Evolutionary conservation across 2,888 invertebrate genomes (phyloP).

Genomic region (Nephrotoma appendiculata): DNA sequence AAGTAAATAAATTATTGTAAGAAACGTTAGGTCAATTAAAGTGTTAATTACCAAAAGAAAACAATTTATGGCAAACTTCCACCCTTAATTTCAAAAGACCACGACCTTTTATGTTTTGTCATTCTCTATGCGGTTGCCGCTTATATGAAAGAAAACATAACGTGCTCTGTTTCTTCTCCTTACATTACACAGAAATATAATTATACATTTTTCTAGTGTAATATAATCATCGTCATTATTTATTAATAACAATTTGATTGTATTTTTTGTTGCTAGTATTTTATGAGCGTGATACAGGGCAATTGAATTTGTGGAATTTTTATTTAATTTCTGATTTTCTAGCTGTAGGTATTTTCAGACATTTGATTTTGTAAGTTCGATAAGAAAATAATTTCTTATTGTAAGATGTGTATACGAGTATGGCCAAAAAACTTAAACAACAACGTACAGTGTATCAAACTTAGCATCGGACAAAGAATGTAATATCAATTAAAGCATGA

Average conservation of each 20-base stretch:
- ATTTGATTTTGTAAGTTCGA: not conserved
- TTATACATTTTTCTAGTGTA: not conserved
- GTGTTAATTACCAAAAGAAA: not conserved
- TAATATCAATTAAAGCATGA: too few relatives aligned
- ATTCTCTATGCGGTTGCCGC: not conserved
- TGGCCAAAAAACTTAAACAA: not conserved
- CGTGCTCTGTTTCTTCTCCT: not conserved
- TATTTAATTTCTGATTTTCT: not conserved
- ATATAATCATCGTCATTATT: not conserved
- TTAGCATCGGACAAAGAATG: too few relatives aligned
- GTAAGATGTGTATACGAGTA: not conserved
- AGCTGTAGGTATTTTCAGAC: not conserved
- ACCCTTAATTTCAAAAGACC: not conserved
- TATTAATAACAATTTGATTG: not conserved
- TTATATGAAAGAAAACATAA: not conserved
- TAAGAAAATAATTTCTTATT: not conserved
- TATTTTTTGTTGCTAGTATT: not conserved
- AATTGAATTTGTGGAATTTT: not conserved
- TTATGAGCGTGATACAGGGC: not conserved
- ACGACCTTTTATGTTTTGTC: not conserved
- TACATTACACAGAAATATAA: not conserved
- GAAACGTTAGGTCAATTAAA: not conserved
- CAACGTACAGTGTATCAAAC: not conserved
- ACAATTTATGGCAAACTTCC: not conserved
- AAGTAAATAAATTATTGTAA: not conserved